Evolutionary conservation across 2,113 vertebrate genomes (phyloP).

Genomic region (Lepus americanus): DNA sequence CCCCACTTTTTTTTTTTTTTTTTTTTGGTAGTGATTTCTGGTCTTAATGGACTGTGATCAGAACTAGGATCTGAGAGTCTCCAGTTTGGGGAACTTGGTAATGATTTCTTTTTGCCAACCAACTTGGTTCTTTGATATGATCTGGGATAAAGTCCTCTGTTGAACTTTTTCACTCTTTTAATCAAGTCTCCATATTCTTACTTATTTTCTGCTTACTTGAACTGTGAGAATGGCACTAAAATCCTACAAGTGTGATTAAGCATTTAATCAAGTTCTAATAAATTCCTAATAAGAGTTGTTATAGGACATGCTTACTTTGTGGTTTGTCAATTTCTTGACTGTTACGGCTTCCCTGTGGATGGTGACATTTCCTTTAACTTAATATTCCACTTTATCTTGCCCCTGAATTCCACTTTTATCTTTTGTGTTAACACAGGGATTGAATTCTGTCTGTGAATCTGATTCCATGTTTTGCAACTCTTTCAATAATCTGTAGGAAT

Average conservation of each 20-base stretch:
- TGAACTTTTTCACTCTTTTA: background rate
- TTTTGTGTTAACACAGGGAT: background rate
- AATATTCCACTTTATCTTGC: background rate
- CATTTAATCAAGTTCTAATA: background rate
- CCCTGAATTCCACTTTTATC: background rate
- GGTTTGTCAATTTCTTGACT: background rate
- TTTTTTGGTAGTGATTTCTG: background rate
- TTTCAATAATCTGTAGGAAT: background rate
- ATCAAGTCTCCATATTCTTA: slow-evolving; percentile 22
- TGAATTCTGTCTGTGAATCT: background rate
- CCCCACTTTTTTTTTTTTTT: background rate
- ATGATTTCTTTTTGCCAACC: background rate
- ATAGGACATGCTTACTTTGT: background rate
- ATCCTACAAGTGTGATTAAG: background rate
- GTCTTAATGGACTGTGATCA: background rate
- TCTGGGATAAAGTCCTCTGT: background rate
- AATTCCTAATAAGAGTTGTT: background rate
- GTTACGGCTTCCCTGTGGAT: background rate
- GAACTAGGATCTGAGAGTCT: background rate
- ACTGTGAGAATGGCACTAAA: slow-evolving; percentile 47
- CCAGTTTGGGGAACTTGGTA: background rate
- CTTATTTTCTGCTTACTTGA: slow-evolving; percentile 43
- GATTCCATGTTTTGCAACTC: background rate
- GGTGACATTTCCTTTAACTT: background rate
- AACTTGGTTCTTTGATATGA: background rate